A percentile compares a stretch with the other conserved stretches of the same genome.
Evolutionary conservation across 2,113 vertebrate species (phyloP).

Genomic region (Crotophaga sulcirostris): DNA sequence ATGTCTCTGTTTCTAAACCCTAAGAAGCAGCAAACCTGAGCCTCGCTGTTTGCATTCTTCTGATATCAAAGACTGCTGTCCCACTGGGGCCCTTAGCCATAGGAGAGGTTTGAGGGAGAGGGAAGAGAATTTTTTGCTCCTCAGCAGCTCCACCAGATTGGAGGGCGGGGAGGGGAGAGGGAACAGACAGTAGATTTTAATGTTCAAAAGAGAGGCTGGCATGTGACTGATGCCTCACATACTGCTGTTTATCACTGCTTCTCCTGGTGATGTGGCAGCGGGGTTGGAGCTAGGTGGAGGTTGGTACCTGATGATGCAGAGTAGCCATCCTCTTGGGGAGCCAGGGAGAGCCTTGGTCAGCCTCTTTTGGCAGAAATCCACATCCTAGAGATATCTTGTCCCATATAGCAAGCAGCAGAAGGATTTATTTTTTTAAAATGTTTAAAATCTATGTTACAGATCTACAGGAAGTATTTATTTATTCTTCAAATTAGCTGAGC

Average conservation of each 20-base stretch:
- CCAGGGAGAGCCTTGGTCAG: neutral
- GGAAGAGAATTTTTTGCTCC: constrained; percentile 39
- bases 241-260: neutral
- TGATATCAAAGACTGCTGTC: constrained; percentile 44
- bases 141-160: neutral
- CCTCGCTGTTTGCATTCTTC: constrained; percentile 47
- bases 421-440: neutral
- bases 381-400: neutral
- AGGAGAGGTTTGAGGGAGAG: constrained; percentile 30
- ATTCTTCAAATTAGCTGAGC: constrained; percentile 51
- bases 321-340: neutral
- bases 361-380: neutral
- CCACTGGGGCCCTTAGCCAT: constrained; percentile 18
- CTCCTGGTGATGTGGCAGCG: neutral
- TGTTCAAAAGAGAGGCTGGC: neutral
- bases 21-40: constrained; percentile 41
- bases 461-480: constrained; percentile 55
- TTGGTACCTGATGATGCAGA: neutral
- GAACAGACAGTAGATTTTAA: neutral
- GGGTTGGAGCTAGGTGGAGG: neutral
- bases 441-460: neutral
- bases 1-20: constrained; percentile 28
- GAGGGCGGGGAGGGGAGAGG: neutral
- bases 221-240: neutral
- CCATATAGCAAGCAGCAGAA: neutral